Evolutionary conservation across 2,888 invertebrate genomes (phyloP), one percentile per base, ranked within the genome.

Genomic region (Dasypolia templi): DNA sequence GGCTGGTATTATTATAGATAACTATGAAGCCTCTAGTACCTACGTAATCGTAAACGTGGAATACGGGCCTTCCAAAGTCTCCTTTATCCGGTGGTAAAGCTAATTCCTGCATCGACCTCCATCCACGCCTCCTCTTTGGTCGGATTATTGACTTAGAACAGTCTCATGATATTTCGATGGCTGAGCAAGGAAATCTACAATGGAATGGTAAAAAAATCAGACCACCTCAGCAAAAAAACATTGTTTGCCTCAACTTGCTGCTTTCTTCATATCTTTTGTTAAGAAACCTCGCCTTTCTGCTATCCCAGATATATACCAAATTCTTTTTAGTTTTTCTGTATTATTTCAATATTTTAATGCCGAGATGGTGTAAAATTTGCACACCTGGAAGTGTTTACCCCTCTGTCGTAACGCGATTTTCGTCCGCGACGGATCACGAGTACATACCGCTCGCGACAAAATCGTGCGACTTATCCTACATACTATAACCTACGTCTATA

Each of bases 331-430:
- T 55, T 7, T 35, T 22, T 56, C 19, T 22, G 11, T 22, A 53
- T 44, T 62, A 67, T 49, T 67, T 42, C 14, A 59, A 59, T 32
- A 59, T 14, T 29, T 53, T 14, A 39, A 56, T 19, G 14, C 39
- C 7, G 29, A 59, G 32, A 44, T 44, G n/a, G 29, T 35, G 22
- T 67, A 63, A 19, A 42, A 46, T 70, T 61, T 58, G 44, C 49
- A 29, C 39, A 75, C 29, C 66, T 73, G 39, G 35, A 44, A n/a
- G 3, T 29, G 1, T 53, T 75, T 53, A 19, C 9, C 35, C 9
- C 26, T n/a, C n/a, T n/a, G n/a, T n/a, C n/a, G n/a, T n/a, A n/a
- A n/a, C n/a, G n/a, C n/a, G n/a, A n/a, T n/a, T n/a, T n/a, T n/a
- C n/a, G n/a, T n/a, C n/a, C n/a, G n/a, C n/a, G n/a, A n/a, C n/a